Base-by-base conservation (phyloP, 2,113 vertebrate genomes). In the Charadrius vociferus region DNA sequence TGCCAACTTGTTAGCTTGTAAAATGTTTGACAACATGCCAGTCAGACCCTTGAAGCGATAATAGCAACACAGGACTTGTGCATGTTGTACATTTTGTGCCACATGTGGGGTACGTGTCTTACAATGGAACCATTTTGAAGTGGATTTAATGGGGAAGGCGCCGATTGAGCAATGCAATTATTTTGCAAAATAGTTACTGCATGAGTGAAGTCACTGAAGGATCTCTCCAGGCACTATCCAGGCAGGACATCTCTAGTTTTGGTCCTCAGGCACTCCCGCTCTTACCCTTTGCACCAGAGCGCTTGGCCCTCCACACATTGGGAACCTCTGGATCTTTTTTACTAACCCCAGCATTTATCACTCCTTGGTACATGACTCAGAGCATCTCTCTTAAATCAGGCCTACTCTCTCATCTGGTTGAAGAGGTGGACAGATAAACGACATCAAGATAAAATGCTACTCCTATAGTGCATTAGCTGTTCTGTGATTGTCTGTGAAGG, bases 21-120 rank as follows among this genome's bases (percentile, higher is more conserved):
- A 93, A 93, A 88, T 92, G 80, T 88, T 97, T 97, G 95, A 97
- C 95, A 94, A 45, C 3, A 66, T 86, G 91, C 92, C 96, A 97
- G 47, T 90, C 75, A 95, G 93, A 49, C 84, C 65, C 87, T 88
- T 43, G n/a, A 79, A 96, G 84, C 7, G 1, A 63, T 83, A 94
- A 75, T 6, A 71, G 83, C 62, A 92, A 43, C 63, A 74, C 4
- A 68, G 62, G 43, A 70, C 34, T 55, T 16, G 56, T 70, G 53
- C 10, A 7, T 30, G 56, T 71, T 93, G 83, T 56, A 93, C 72
- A 77, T 78, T 95, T 68, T 78, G 79, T 81, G 65, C 73, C 89
- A 58, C 63, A 68, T 67, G 66, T 56, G 56, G 63, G 75, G 58
- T 65, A 56, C 1, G 2, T 81, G 29, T 70, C 77, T 94, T 56